Evolutionary conservation across 2,113 vertebrate genomes (phyloP), one percentile per base, ranked within the genome.

Genomic region (Protomyctophum bolini): DNA sequence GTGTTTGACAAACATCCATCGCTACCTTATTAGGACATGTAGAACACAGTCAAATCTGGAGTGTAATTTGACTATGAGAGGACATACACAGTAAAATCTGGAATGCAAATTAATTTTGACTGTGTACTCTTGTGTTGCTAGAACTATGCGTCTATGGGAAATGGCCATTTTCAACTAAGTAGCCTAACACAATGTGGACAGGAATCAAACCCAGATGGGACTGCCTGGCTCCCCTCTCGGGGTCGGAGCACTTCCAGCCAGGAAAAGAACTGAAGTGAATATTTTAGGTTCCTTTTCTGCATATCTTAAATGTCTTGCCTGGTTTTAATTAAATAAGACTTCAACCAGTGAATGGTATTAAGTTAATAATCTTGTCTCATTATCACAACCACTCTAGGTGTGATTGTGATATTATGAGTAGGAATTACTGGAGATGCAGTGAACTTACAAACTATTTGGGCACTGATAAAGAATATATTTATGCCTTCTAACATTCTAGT

Each of bases 151-250:
- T 61, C 63, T 83, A 9, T 79, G 69, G 70, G 82, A 88, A 81
- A 77, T 63, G 46, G 79, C 83, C 78, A 75, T 79, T 74, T 75
- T 80, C 58, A 73, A 74, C 82, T 85, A 86, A 87, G 76, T 83
- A 72, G 79, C 77, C 33, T 41, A 41, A 41, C 33, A 50, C 45
- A 82, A 71, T 71, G 72, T 72, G 73, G 76, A 48, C 33, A 50
- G 6, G 73, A 90, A 93, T 88, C 33, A 82, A 85, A 83, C 61
- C 80, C 90, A 92, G 86, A 93, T 90, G 92, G 65, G 49, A 65
- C 49, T 75, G 21, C 63, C 74, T 90, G 83, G 76, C 75, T 78
- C 15, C 6, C 64, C n/a, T 0, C 21, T 61, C 14, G 65, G 51
- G 45, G 73, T 59, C 66, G 62, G 72, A 83, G 57, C 21, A 46